A percentile compares a stretch with the other conserved stretches of the same genome.
Evolutionary conservation across 2,888 invertebrate species (phyloP).

Genomic region (Microctonus hyperodae): DNA sequence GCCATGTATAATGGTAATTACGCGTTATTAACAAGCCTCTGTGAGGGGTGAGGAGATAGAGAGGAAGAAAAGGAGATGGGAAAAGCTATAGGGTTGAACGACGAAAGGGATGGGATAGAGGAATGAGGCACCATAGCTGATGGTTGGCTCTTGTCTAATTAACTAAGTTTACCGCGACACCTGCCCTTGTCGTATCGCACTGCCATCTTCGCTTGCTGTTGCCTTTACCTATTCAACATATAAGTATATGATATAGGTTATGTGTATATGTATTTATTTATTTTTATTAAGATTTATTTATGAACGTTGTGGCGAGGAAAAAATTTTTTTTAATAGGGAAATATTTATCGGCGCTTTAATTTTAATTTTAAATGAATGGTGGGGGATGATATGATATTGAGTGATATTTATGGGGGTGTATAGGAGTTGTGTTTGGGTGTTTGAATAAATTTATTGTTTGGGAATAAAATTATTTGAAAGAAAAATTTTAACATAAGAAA

Average conservation of each 20-base stretch:
- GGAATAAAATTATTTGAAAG: too few species aligned
- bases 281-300: too few species aligned
- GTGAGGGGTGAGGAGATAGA: slow-evolving; percentile 39
- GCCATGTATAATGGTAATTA: slow-evolving; percentile 64
- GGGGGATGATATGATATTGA: too few species aligned
- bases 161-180: slow-evolving; percentile 64
- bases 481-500: too few species aligned
- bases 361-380: too few species aligned
- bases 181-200: slow-evolving; percentile 58
- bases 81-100: slow-evolving; percentile 23
- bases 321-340: too few species aligned
- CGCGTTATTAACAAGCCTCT: slow-evolving; percentile 64
- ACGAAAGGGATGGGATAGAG: slow-evolving; percentile 8
- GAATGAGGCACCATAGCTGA: slow-evolving; percentile 40
- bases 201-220: slow-evolving; percentile 50
- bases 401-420: too few species aligned
- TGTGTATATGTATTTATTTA: too few species aligned
- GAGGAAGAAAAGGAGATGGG: slow-evolving; percentile 20
- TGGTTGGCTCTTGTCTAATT: slow-evolving; percentile 64
- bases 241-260: background rate
- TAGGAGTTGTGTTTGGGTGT: too few species aligned
- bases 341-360: too few species aligned
- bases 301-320: too few species aligned
- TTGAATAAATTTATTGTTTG: too few species aligned
- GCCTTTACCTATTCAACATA: slow-evolving; percentile 42